These are phyloP conservation scores for Limnephilus rhombicus DNA, from an alignment of 2,888 invertebrate species.

Conservation along the genomic window DNA sequence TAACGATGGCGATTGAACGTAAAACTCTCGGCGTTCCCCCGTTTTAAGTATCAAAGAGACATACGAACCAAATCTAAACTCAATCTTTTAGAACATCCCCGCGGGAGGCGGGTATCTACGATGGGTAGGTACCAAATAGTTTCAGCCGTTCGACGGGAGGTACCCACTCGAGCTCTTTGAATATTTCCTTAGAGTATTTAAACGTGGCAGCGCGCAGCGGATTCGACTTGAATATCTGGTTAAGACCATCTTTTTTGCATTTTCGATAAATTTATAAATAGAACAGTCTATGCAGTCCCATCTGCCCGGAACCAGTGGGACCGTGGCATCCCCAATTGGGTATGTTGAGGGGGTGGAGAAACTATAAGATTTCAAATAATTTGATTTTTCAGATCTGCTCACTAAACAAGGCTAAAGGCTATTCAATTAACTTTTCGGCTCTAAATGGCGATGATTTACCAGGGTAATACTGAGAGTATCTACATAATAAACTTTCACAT, in stretches of 20 bases:
- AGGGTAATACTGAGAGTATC: no score
- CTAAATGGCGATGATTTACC: no score
- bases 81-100: conserved; percentile 41
- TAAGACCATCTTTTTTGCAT: background rate
- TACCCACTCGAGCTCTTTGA: background rate
- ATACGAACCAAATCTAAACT: conserved; percentile 41
- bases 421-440: no score
- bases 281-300: no score
- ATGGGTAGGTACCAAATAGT: background rate
- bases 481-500: no score
- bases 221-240: background rate
- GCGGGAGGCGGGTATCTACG: background rate
- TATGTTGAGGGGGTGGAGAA: no score
- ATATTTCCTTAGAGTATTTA: conserved; percentile 1
- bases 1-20: conserved; percentile 35
- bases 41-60: conserved; percentile 37
- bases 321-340: no score
- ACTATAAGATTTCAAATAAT: no score
- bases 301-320: no score
- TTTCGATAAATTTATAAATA: no score
- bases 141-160: background rate
- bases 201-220: background rate
- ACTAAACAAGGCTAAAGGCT: no score
- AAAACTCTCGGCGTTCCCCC: conserved; percentile 29
- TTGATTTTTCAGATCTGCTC: no score